phyloP scores from a whole-genome alignment of 2,113 vertebrate genomes.

The Bubo scandiacus region DNA sequence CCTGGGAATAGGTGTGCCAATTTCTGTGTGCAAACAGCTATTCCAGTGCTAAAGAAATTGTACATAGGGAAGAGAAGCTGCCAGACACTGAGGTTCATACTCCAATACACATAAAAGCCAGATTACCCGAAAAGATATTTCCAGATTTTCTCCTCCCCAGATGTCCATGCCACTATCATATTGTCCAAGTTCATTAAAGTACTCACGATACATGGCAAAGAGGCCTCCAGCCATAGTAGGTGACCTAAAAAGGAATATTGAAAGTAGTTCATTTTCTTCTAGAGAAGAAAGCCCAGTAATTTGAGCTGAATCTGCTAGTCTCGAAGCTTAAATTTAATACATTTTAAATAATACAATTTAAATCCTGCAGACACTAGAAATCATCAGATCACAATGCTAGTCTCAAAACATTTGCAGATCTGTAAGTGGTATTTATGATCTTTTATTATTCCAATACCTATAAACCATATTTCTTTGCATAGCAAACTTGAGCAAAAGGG shows the following conservation, averaged over 20 bases:
- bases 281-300: no score
- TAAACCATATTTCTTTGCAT: neutral
- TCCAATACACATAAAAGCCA: neutral
- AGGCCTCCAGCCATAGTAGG: slow-evolving; percentile 97
- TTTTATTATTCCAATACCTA: neutral
- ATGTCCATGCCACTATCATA: slow-evolving; percentile 98
- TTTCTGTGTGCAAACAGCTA: neutral
- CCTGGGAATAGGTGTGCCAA: neutral
- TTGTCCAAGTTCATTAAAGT: slow-evolving; percentile 90
- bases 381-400: neutral
- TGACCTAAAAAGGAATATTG: slow-evolving; percentile 76
- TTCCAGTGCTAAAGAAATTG: neutral
- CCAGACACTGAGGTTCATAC: neutral
- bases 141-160: slow-evolving; percentile 97
- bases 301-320: neutral
- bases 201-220: slow-evolving; percentile 95
- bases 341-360: neutral
- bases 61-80: neutral
- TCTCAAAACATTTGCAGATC: neutral
- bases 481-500: neutral
- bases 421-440: neutral
- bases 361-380: neutral
- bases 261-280: neutral
- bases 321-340: neutral
- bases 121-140: slow-evolving; percentile 95